A percentile compares a stretch with the other conserved stretches of the same genome.
These are phyloP conservation scores for Microtus oregoni DNA, from an alignment of 2,113 vertebrate genomes.

Conservation along the genomic window DNA sequence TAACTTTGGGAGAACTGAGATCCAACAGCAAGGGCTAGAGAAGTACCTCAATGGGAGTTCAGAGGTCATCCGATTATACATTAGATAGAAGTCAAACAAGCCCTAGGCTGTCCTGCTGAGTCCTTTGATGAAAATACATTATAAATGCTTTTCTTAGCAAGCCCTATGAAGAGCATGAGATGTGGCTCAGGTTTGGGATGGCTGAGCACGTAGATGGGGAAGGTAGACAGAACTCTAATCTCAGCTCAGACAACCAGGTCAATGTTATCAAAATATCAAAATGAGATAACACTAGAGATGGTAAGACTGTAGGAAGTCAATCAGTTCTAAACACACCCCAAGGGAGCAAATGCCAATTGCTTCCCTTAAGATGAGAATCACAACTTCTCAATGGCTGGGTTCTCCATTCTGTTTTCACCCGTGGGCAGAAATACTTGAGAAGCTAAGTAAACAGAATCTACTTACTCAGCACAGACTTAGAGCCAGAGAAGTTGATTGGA, in stretches of 20 bases:
- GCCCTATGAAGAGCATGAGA: background rate
- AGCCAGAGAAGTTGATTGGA: background rate
- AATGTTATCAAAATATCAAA: background rate
- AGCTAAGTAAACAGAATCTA: background rate
- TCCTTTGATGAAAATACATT: conserved; percentile 48
- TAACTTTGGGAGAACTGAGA: background rate
- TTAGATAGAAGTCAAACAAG: background rate
- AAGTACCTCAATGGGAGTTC: background rate
- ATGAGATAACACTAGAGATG: background rate
- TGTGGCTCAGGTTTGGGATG: background rate
- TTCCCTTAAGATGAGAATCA: background rate
- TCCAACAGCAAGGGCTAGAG: conserved; percentile 6
- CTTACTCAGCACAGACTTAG: background rate
- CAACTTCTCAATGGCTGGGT: background rate
- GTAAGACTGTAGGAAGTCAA: background rate
- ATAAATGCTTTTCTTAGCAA: conserved; percentile 33
- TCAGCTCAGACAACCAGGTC: background rate
- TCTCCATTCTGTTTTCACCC: background rate
- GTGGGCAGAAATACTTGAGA: background rate
- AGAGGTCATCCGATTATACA: conserved; percentile 23
- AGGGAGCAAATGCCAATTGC: background rate
- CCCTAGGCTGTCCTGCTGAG: background rate
- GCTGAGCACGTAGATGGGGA: background rate
- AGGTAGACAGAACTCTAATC: background rate
- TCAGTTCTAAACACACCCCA: background rate